Conservation (phyloP, 2,113 vertebrate species). For the Boulengeromyrus knoepffleri region DNA sequence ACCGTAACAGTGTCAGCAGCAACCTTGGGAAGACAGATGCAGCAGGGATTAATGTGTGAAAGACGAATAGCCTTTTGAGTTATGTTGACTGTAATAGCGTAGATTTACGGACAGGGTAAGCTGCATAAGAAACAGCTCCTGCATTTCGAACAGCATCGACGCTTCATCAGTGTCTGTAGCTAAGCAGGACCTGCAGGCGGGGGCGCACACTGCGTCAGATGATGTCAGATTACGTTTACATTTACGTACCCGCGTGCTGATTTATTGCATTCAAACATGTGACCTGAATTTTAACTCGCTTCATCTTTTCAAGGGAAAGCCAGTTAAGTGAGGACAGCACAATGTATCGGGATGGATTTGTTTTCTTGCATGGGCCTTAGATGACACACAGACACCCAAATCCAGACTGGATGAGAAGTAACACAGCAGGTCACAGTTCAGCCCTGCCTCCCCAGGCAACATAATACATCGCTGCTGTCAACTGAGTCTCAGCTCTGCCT, state of each 20-base stretch:
- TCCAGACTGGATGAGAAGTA: background rate
- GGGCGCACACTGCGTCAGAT: background rate
- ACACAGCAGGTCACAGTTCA: background rate
- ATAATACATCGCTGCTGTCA: background rate
- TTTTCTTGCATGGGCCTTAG: background rate
- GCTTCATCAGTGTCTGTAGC: background rate
- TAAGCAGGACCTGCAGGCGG: background rate
- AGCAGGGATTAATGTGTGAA: background rate
- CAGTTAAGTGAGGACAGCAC: background rate
- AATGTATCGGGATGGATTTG: background rate
- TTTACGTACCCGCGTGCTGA: background rate
- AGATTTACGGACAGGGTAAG: background rate
- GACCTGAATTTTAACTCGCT: background rate
- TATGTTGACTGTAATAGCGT: background rate
- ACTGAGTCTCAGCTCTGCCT: background rate
- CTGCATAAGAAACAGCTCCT: background rate
- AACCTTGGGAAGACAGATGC: background rate
- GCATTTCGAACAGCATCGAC: background rate
- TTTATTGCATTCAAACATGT: background rate
- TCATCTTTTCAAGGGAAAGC: background rate
- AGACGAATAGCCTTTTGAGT: background rate
- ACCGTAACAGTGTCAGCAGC: background rate
- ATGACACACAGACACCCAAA: background rate
- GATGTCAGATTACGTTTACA: background rate
- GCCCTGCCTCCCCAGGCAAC: background rate